Base-by-base conservation (phyloP, 1,140 invertebrate genomes). In the Drosophila burlai region DNA sequence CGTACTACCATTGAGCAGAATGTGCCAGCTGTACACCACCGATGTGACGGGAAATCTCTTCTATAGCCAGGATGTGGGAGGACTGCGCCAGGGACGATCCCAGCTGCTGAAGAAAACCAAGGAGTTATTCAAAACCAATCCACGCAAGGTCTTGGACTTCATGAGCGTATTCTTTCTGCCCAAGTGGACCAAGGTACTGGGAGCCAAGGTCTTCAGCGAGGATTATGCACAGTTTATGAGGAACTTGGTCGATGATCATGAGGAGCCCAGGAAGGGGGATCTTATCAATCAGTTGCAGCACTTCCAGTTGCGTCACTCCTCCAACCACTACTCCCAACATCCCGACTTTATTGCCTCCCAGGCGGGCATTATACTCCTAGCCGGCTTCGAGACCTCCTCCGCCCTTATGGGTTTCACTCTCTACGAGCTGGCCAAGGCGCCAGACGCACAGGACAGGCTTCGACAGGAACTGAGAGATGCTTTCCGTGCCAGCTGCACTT, bases 381-480 rank as follows among this genome's bases (percentile, higher is more conserved):
- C 95, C 29, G 95, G 96, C 34, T 96, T 95, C 66, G 95, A 96
- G 47, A 96, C 96, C 0, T 94, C 95, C 0, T 94, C 95, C 1
- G 94, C 94, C 0, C 93, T 94, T 1, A 84, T 96, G 36, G 86
- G 94, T 0, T 95, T 95, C 68, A 86, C 94, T 0, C 76, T 95
- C 4, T 94, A 94, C 52, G 94, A 95, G 65, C 79, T 97, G 31
- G 95, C 96, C 6, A 76, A 93, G 21, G 83, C 96, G 67, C 94
- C 93, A 1, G 90, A 94, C 0, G 80, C 95, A 10, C 96, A 93
- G 71, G 46, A 94, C 11, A 94, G 93, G 54, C 74, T 96, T 3
- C 89, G 94, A 40, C 47, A 92, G n/a, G 95, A 96, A 91, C 93
- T 96, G 5, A 54, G 84, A 15, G 21, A 74, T 8, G 91, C 91